Evolutionary conservation across 1,140 invertebrate species (phyloP).

Genomic region (Drosophila quadrilineata): DNA sequence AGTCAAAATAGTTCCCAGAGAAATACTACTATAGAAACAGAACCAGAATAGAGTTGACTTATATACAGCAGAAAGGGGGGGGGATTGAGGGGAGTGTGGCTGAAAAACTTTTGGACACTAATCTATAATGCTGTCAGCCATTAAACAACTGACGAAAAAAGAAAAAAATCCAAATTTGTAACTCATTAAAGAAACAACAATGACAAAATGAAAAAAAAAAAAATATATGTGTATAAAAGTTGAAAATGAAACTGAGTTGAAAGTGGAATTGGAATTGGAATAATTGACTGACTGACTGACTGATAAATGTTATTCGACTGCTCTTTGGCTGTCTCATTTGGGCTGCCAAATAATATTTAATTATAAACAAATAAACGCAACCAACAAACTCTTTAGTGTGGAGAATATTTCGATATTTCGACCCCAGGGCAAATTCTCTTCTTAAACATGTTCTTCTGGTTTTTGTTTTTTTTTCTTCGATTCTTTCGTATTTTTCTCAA

Average conservation of each 20-base stretch:
- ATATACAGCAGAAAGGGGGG: background rate
- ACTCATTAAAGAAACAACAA: constrained; percentile 62
- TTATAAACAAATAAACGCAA: constrained; percentile 77
- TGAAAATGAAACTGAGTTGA: constrained; percentile 52
- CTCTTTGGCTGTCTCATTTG: constrained; percentile 67
- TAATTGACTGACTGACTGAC: constrained; percentile 52
- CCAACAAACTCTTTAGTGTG: constrained; percentile 6
- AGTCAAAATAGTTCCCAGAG: constrained; percentile 65
- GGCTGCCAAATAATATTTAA: constrained; percentile 78
- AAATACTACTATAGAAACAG: constrained; percentile 30
- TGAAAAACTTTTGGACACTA: constrained; percentile 69
- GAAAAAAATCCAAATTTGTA: constrained; percentile 79
- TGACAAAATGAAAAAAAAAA: constrained; percentile 1
- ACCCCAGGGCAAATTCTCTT: constrained; percentile 14
- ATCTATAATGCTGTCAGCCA: constrained; percentile 78
- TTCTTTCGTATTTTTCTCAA: constrained; percentile 29
- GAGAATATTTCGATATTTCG: too few relatives aligned
- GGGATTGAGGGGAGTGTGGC: constrained; percentile 13
- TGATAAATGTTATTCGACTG: constrained; percentile 70
- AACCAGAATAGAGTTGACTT: background rate
- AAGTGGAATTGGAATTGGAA: constrained; percentile 31
- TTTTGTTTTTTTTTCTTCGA: background rate
- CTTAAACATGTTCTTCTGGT: background rate
- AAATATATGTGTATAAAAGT: constrained; percentile 9
- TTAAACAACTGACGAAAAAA: constrained; percentile 71